A percentile compares a stretch with the other conserved stretches of the same genome.
These are phyloP conservation scores for Polietes domitor DNA, from an alignment of 2,888 invertebrate genomes.

Conservation along the genomic window DNA sequence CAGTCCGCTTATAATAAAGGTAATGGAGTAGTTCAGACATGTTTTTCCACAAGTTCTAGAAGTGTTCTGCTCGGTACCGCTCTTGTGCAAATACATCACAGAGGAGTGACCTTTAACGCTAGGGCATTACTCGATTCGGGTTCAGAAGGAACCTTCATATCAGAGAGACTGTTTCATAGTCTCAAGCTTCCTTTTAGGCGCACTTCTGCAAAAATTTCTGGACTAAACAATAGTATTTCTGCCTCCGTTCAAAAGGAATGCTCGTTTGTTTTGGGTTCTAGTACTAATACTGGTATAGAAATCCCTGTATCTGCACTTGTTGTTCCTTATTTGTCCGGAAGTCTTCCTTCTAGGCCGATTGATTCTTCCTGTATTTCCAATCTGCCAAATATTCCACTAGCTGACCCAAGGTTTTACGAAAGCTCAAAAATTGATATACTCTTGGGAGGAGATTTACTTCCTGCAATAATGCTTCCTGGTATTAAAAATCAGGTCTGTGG, in stretches of 20 bases:
- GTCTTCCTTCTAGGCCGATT: neutral
- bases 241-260: neutral
- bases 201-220: slow-evolving; percentile 25
- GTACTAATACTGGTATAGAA: no score
- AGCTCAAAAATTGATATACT: no score
- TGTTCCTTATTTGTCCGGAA: neutral
- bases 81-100: neutral
- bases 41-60: neutral
- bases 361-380: neutral
- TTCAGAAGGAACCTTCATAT: slow-evolving; percentile 14
- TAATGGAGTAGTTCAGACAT: neutral
- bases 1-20: no score
- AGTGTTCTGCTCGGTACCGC: neutral
- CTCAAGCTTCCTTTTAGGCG: neutral
- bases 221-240: slow-evolving; percentile 25
- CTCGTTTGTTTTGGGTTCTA: neutral
- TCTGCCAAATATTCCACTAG: neutral
- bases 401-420: no score
- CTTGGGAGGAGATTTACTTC: no score
- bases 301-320: no score
- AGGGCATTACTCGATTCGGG: neutral
- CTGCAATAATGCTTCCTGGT: no score
- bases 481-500: no score
- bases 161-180: neutral
- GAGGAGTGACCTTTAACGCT: neutral